Evolutionary conservation across 2,113 vertebrate species (phyloP).

Genomic region (Atherinomorus stipes): DNA sequence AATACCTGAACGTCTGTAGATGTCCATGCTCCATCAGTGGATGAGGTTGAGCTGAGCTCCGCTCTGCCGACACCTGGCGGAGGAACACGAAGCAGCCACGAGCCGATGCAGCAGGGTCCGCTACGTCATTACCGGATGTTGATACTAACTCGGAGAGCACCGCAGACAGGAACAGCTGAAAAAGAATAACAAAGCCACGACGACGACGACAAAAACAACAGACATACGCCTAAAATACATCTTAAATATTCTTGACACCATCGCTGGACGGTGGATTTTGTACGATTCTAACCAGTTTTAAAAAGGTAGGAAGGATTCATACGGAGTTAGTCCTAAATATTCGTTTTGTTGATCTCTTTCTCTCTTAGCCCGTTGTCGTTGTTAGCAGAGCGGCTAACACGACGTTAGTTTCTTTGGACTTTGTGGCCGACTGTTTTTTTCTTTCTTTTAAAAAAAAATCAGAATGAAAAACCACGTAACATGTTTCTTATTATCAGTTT

Average conservation of each 20-base stretch:
- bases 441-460: no score
- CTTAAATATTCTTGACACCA: slow-evolving; percentile 25
- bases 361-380: slow-evolving; percentile 16
- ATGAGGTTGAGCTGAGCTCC: no score
- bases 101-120: background rate
- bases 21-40: no score
- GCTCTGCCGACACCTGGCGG: slow-evolving; percentile 55
- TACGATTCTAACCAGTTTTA: background rate
- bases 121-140: slow-evolving; percentile 78
- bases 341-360: slow-evolving; percentile 20
- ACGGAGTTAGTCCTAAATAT: background rate
- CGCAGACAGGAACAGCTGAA: slow-evolving; percentile 77
- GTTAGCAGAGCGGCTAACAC: slow-evolving; percentile 61
- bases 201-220: slow-evolving; percentile 42
- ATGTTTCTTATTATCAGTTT: background rate
- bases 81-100: background rate
- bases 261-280: background rate
- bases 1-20: background rate
- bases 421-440: background rate
- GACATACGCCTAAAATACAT: slow-evolving; percentile 1
- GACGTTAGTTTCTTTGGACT: slow-evolving; percentile 17
- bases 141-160: slow-evolving; percentile 53
- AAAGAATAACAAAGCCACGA: slow-evolving; percentile 76
- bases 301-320: slow-evolving; percentile 31
- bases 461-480: background rate